A percentile compares a stretch with the other conserved stretches of the same genome.
Conservation (phyloP, 2,797 vertebrate species). For the Danio tinwini region DNA sequence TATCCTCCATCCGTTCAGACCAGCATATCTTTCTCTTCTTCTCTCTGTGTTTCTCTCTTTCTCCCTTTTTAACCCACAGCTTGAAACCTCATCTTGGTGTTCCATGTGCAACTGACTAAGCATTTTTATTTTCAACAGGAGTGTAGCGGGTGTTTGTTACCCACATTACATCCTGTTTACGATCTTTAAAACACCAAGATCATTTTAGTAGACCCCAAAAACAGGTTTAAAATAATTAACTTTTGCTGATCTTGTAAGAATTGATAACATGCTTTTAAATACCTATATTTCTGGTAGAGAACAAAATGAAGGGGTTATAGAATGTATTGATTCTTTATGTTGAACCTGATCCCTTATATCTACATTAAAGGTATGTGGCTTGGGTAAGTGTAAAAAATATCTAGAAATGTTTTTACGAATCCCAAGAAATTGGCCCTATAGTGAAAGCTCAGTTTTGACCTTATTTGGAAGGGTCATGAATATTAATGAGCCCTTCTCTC, state of each 20-base stretch:
- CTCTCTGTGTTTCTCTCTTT: neutral
- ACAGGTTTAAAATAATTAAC: neutral
- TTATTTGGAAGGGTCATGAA: too few species aligned
- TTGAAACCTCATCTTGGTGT: constrained; percentile 11
- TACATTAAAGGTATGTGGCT: too few species aligned
- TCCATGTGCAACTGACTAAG: constrained; percentile 27
- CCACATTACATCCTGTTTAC: neutral
- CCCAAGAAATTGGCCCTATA: too few species aligned
- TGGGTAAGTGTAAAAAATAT: too few species aligned
- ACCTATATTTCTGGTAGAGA: neutral
- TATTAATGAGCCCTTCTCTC: too few species aligned
- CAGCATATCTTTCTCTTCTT: neutral
- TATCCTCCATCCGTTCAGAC: neutral
- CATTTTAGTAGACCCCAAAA: neutral
- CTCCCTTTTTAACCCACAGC: neutral
- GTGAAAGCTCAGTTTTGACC: too few species aligned
- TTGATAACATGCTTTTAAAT: neutral
- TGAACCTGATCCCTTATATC: too few species aligned
- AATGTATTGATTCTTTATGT: too few species aligned
- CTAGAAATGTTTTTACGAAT: too few species aligned
- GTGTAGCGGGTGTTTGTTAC: neutral
- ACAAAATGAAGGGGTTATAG: too few species aligned
- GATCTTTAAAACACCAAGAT: neutral
- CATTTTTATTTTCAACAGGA: constrained; percentile 4
- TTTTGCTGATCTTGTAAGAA: neutral